phyloP scores from a whole-genome alignment of 2,797 vertebrate species.

The Ibycter americanus region DNA sequence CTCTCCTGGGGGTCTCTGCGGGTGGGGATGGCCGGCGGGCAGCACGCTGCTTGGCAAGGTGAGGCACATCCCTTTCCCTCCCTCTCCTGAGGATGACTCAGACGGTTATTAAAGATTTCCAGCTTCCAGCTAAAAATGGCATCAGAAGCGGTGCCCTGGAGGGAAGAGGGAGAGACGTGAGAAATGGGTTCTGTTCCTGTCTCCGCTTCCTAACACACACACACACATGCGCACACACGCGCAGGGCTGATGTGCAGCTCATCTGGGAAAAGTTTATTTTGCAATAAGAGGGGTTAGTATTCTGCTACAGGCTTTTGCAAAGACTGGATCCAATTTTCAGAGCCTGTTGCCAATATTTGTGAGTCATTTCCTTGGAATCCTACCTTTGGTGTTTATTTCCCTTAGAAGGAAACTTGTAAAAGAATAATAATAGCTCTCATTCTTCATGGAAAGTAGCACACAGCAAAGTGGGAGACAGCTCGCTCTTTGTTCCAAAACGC shows the following conservation, averaged over 20 bases:
- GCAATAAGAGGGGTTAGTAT: slow-evolving; percentile 50
- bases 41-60: neutral
- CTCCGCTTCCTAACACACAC: neutral
- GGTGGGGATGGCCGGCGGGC: neutral
- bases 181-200: neutral
- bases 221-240: neutral
- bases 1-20: neutral
- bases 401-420: slow-evolving; percentile 87
- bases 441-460: slow-evolving; percentile 65
- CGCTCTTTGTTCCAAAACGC: slow-evolving; percentile 76
- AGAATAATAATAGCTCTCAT: slow-evolving; percentile 77
- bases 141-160: slow-evolving; percentile 32
- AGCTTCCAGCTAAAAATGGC: slow-evolving; percentile 67
- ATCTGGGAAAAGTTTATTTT: slow-evolving; percentile 66
- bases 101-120: slow-evolving; percentile 54
- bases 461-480: slow-evolving; percentile 69
- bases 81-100: slow-evolving; percentile 46
- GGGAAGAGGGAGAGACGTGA: slow-evolving; percentile 18
- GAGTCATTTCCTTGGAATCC: slow-evolving; percentile 90
- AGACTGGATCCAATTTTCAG: slow-evolving; percentile 78
- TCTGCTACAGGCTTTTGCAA: slow-evolving; percentile 60
- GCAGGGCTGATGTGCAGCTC: slow-evolving; percentile 17
- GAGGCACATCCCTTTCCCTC: slow-evolving; percentile 22
- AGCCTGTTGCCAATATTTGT: slow-evolving; percentile 81
- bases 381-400: slow-evolving; percentile 88